These are phyloP conservation scores for Drosophila subobscura DNA, from an alignment of 1,140 invertebrate genomes.

Conservation along the genomic window DNA sequence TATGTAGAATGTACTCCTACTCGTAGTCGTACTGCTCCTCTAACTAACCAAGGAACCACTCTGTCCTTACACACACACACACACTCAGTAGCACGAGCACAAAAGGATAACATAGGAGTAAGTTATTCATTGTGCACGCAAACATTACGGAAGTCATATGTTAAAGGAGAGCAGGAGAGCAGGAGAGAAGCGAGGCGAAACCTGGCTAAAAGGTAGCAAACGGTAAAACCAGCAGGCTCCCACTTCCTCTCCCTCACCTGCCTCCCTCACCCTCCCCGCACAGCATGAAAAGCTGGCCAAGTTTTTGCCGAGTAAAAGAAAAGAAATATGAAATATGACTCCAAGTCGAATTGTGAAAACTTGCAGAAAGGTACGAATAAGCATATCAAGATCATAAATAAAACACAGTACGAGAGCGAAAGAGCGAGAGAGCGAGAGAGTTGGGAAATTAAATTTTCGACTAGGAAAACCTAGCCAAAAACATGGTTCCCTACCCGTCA, in stretches of 20 bases:
- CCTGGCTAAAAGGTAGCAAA: conserved; percentile 55
- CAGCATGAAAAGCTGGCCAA: conserved; percentile 40
- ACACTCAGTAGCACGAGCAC: conserved; percentile 27
- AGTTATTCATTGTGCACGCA: conserved; percentile 82
- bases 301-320: conserved; percentile 52
- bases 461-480: conserved; percentile 59
- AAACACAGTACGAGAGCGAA: conserved; percentile 49
- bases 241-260: neutral
- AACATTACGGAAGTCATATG: conserved; percentile 82
- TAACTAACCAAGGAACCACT: conserved; percentile 14
- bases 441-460: conserved; percentile 80
- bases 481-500: conserved; percentile 10
- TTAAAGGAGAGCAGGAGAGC: conserved; percentile 66
- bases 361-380: conserved; percentile 81
- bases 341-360: conserved; percentile 81
- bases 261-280: neutral
- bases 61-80: conserved; percentile 12
- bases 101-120: conserved; percentile 80
- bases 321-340: conserved; percentile 80
- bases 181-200: conserved; percentile 34
- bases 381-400: conserved; percentile 81
- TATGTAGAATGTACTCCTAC: conserved; percentile 11
- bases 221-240: conserved; percentile 55
- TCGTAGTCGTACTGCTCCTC: conserved; percentile 5
- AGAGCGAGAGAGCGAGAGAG: conserved; percentile 30